Evolutionary conservation across 2,888 invertebrate genomes (phyloP).

Genomic region (Tortrix viridana): DNA sequence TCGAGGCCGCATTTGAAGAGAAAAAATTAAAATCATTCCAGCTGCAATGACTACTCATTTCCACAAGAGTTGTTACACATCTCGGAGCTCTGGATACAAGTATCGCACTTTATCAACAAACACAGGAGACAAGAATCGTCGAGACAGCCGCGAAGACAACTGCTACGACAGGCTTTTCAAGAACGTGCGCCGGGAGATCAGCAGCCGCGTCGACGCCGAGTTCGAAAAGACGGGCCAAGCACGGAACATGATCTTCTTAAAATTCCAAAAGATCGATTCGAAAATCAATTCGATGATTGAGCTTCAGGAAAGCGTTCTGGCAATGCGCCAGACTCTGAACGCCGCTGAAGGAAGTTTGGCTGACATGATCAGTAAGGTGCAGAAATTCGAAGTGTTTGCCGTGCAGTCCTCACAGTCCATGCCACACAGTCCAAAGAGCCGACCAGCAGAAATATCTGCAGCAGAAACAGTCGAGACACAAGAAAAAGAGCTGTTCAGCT

Average conservation of each 20-base stretch:
- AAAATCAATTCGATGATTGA: slow-evolving; percentile 66
- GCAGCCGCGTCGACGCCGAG: slow-evolving; percentile 56
- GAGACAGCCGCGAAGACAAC: slow-evolving; percentile 52
- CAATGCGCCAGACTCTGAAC: slow-evolving; percentile 54
- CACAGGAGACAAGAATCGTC: slow-evolving; percentile 58
- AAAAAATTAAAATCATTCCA: no score
- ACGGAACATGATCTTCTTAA: slow-evolving; percentile 56
- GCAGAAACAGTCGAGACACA: neutral
- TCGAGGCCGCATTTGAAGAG: no score
- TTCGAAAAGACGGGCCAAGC: slow-evolving; percentile 52
- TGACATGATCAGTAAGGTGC: slow-evolving; percentile 53
- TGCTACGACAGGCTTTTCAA: slow-evolving; percentile 61
- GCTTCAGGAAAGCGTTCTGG: slow-evolving; percentile 55
- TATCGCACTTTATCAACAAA: slow-evolving; percentile 72
- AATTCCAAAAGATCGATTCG: slow-evolving; percentile 58
- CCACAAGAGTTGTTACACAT: slow-evolving; percentile 68
- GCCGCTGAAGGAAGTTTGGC: slow-evolving; percentile 50
- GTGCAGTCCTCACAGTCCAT: neutral
- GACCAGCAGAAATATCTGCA: slow-evolving; percentile 42
- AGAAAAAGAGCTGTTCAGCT: slow-evolving; percentile 6
- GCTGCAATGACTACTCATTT: slow-evolving; percentile 42
- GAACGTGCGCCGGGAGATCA: slow-evolving; percentile 63
- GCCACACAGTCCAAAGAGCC: slow-evolving; percentile 48
- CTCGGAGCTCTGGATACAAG: slow-evolving; percentile 69
- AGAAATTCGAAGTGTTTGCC: slow-evolving; percentile 40